Evolutionary conservation across 2,113 vertebrate genomes (phyloP), one percentile per base, ranked within the genome.

Genomic region (Thomomys bottae): DNA sequence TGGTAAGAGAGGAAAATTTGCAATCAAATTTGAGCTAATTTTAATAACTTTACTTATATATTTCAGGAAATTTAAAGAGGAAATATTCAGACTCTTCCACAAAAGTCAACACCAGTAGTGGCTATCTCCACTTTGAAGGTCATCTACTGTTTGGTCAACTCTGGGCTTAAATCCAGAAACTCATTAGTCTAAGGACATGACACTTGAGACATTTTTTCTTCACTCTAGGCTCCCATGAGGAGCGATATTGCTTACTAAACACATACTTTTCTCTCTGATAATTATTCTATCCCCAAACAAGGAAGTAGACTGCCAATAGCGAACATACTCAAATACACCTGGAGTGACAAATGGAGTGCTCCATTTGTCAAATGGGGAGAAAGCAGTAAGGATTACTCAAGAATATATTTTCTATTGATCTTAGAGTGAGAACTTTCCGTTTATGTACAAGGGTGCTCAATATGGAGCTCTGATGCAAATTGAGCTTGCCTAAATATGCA

Each of bases 311-410:
- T 54, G 34, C 66, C 9, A 36, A 24, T 49, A 7, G 36, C 2
- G 24, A 8, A 67, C 18, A 70, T 18, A 54, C 24, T 66, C 2
- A 1, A n/a, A 9, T 78, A 45, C 11, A n/a, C 7, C 2, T 12
- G 10, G 20, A 4, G 8, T 45, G 0, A 59, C 1, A 23, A 2
- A 57, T n/a, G 18, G 4, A 68, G 1, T 77, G 3, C 17, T 42
- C 4, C 32, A 21, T 3, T 80, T 88, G 68, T 26, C 30, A 24
- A 82, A 34, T 0, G 0, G 0, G 24, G 9, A 66, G 8, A 66
- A 57, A 85, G 0, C 0, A 75, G 40, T 38, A 4, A 49, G 3
- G 30, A 32, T 36, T 1, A 89, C 68, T 77, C 87, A 11, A 49
- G 23, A 68, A 73, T 84, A 9, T 2, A 78, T 72, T 81, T 79